Conservation (phyloP, 2,888 invertebrate genomes). For the Apodemia mormo region DNA sequence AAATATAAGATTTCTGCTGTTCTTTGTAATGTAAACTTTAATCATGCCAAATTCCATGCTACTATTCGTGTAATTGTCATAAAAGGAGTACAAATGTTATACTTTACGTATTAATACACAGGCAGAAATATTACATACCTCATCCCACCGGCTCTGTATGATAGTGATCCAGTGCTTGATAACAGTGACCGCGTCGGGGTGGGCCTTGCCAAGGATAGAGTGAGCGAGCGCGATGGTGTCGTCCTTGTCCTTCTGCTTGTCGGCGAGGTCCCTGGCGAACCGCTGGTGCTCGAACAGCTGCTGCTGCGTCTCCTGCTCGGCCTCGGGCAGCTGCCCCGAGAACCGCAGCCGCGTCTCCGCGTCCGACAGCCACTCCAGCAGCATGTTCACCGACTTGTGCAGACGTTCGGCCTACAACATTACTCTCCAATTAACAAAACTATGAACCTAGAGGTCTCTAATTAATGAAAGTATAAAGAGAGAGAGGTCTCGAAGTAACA, state of each 20-base stretch:
- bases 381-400: slow-evolving; percentile 95
- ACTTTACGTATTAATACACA: too few species aligned
- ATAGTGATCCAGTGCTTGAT: slow-evolving; percentile 99
- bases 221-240: slow-evolving; percentile 93
- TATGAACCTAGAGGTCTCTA: too few species aligned
- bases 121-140: slow-evolving; percentile 76
- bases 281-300: slow-evolving; percentile 93
- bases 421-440: too few species aligned
- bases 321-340: slow-evolving; percentile 94
- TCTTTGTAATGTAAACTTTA: too few species aligned
- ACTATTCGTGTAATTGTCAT: too few species aligned
- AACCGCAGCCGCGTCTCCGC: slow-evolving; percentile 97
- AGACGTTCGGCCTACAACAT: slow-evolving; percentile 89
- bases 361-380: slow-evolving; percentile 97
- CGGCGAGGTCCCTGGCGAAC: slow-evolving; percentile 90
- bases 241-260: slow-evolving; percentile 93
- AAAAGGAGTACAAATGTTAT: too few species aligned
- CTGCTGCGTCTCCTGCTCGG: slow-evolving; percentile 91
- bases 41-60: too few species aligned
- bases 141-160: slow-evolving; percentile 97
- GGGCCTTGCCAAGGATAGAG: slow-evolving; percentile 94
- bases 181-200: slow-evolving; percentile 98
- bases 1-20: too few species aligned
- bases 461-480: too few species aligned
- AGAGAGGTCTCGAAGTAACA: too few species aligned